Evolutionary conservation across 2,113 vertebrate species (phyloP).

Genomic region (Macaca fascicularis): DNA sequence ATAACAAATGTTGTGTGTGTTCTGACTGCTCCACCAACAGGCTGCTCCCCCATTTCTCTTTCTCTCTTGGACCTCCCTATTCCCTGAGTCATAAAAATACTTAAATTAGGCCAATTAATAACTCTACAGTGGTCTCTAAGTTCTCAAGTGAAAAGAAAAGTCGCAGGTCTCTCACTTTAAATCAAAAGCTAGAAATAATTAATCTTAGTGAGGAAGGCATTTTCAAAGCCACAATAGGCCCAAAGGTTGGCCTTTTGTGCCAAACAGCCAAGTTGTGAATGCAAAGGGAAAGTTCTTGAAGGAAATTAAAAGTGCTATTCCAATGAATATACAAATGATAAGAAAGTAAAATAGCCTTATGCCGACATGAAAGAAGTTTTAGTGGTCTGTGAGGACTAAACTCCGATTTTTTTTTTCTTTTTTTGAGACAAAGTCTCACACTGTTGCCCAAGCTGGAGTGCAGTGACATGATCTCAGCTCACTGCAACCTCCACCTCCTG

Average conservation of each 20-base stretch:
- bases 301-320: background rate
- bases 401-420: too few species aligned
- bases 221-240: background rate
- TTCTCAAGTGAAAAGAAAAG: background rate
- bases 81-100: background rate
- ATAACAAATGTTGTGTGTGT: background rate
- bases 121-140: background rate
- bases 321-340: background rate
- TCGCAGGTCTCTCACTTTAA: background rate
- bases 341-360: background rate
- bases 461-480: too few species aligned
- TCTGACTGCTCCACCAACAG: background rate
- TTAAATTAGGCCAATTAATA: background rate
- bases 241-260: background rate
- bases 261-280: background rate
- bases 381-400: background rate
- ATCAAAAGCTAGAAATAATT: background rate
- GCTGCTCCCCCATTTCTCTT: background rate
- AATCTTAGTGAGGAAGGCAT: background rate
- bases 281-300: background rate
- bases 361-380: background rate
- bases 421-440: too few species aligned
- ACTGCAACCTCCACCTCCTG: too few species aligned
- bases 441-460: too few species aligned
- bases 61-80: background rate